Conservation (phyloP, 2,888 invertebrate genomes). For the Ennomos erosarius region DNA sequence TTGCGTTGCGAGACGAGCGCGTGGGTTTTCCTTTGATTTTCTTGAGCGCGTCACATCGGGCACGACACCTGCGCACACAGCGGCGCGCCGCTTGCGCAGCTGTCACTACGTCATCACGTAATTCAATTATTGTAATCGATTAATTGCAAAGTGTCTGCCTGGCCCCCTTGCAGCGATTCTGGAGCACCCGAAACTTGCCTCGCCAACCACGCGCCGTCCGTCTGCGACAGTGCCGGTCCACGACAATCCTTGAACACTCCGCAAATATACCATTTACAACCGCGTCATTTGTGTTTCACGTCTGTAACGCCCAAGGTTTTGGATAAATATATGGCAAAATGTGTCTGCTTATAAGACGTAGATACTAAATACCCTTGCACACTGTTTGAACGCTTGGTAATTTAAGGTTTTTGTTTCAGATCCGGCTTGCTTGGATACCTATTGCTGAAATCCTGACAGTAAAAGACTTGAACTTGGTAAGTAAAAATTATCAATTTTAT, state of each 20-base stretch:
- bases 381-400: constrained; percentile 29
- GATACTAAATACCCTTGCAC: constrained; percentile 33
- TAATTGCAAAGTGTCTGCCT: constrained; percentile 71
- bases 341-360: constrained; percentile 36
- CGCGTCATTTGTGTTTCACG: constrained; percentile 49
- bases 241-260: constrained; percentile 54
- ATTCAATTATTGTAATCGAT: constrained; percentile 77
- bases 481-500: neutral
- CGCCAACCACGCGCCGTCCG: constrained; percentile 24
- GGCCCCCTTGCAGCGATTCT: constrained; percentile 56
- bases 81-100: constrained; percentile 70
- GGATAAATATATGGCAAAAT: constrained; percentile 45
- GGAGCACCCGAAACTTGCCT: constrained; percentile 46
- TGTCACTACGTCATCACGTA: constrained; percentile 74
- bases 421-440: constrained; percentile 19
- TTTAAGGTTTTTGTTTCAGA: constrained; percentile 38
- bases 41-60: constrained; percentile 58
- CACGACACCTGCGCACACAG: constrained; percentile 71
- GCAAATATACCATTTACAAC: constrained; percentile 43
- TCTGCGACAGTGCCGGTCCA: constrained; percentile 38
- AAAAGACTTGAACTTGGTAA: constrained; percentile 14
- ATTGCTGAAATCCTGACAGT: constrained; percentile 16
- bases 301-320: constrained; percentile 53
- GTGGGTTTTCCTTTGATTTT: constrained; percentile 78
- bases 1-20: constrained; percentile 56